Base-by-base conservation (phyloP, 2,888 invertebrate genomes). In the Nemapogon koenigi region DNA sequence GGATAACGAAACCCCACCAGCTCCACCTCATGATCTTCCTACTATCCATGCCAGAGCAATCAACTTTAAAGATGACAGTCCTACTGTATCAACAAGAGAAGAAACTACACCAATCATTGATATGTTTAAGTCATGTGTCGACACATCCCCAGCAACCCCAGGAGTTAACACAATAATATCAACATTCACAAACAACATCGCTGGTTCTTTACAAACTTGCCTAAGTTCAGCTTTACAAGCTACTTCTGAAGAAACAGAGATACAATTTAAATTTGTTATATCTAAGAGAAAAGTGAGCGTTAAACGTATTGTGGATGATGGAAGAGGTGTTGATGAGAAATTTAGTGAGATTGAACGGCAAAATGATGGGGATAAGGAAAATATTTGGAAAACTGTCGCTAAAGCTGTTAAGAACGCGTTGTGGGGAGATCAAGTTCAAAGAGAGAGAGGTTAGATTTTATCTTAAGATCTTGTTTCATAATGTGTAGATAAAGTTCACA, bases 191-290 rank as follows among this genome's bases (percentile, higher is more conserved):
- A 54, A 65, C 14, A 76, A 46, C 14, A 65, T 76, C 27, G 73
- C 71, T 22, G 66, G 71, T 0, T 63, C 75, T 1, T 47, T 78
- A 4, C 70, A 78, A 45, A 65, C 59, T 16, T 76, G 76, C 38
- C 49, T 78, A 17, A 59, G 57, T 35, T 58, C 70, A 2, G 71
- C 66, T 10, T 45, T 78, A 35, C 58, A 54, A 46, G 57, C 69
- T 1, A 62, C 57, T 2, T 71, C 67, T 35, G 71, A 72, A 27
- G 73, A 75, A 47, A 76, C 76, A 0, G 76, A 78, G 49, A 70
- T 78, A 49, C 72, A 78, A 51, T 76, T 78, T 41, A 72, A 78
- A 55, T 76, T 78, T 49, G 62, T 70, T 4, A 73, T 78, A 43
- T 70, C 70, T 2, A 75, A 71, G 49, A 73, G 59, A 49, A 73